Conservation (phyloP, 2,888 invertebrate genomes). For the Ophonus ardosiacus region DNA sequence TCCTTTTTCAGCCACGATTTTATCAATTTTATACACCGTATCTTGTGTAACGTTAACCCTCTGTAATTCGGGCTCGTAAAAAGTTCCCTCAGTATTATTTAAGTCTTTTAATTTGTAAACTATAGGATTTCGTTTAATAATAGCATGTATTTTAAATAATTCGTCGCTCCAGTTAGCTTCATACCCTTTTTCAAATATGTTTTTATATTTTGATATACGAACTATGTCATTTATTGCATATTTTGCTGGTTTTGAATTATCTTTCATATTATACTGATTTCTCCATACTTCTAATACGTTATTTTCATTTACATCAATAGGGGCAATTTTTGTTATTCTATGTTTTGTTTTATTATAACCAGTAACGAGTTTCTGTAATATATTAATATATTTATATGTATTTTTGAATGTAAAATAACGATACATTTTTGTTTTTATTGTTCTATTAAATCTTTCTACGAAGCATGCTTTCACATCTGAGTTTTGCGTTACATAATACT, state of each 20-base stretch:
- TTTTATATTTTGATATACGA: slow-evolving; percentile 28
- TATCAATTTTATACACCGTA: slow-evolving; percentile 44
- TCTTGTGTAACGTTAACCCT: not conserved
- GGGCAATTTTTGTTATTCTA: too few relatives aligned
- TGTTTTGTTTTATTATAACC: too few relatives aligned
- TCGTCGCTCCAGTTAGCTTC: slow-evolving; percentile 31
- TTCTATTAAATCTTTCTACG: too few relatives aligned
- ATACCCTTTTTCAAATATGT: slow-evolving; percentile 23
- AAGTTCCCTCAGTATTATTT: slow-evolving; percentile 22
- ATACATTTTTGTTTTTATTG: too few relatives aligned
- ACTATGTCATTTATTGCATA: slow-evolving; percentile 27
- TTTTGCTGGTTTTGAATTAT: slow-evolving; percentile 4
- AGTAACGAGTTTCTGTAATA: too few relatives aligned
- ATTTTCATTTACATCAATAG: slow-evolving; percentile 36
- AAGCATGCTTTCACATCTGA: too few relatives aligned
- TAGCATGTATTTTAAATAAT: slow-evolving; percentile 17
- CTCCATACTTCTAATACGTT: slow-evolving; percentile 29
- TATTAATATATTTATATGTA: too few relatives aligned
- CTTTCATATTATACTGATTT: slow-evolving; percentile 12
- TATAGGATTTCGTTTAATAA: slow-evolving; percentile 34
- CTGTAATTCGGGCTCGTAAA: slow-evolving; percentile 39
- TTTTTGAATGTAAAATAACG: too few relatives aligned
- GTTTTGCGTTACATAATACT: too few relatives aligned
- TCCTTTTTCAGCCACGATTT: slow-evolving; percentile 3
- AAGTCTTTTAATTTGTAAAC: slow-evolving; percentile 45